Base-by-base conservation (phyloP, 2,888 invertebrate genomes). In the Philereme vetulata region DNA sequence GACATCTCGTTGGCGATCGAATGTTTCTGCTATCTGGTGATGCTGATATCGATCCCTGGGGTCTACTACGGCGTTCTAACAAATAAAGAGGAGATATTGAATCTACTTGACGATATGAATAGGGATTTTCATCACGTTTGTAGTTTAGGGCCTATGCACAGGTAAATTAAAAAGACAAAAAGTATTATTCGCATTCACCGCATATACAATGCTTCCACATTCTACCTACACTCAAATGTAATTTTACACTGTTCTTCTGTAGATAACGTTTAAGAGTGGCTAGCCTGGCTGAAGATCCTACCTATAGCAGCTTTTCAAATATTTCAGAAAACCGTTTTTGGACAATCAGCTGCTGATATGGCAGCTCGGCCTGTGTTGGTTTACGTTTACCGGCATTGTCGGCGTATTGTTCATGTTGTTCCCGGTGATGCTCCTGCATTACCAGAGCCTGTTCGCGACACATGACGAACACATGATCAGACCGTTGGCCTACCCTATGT, bases 1-100 rank as follows among this genome's bases (percentile, higher is more conserved):
- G 84, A 88, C 66, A 80, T 85, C 49, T 69, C 81, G 0, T 73
- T 78, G 8, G 86, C 87, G 0, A 82, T 82, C 0, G 87, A 87
- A 64, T 77, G 79, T 38, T 84, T 86, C 66, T 85, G 82, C 61
- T 88, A 86, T 59, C 67, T 80, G 38, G 64, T 86, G 7, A 64
- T 86, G 4, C 42, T 86, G 0, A 74, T 72, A 5, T 62, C 77
- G 0, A 68, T 82, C 0, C 80, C 82, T 0, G 11, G 75, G 0
- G 70, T 85, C 1, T 78, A 74, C 56, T 40, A 43, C 3, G 76
- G 80, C 33, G 57, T 81, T 0, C 11, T 83, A 4, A 0, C 54
- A 2, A 81, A 80, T 43, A 75, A 69, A 10, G 42, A 70, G 0
- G 70, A 71, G 36, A 72, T 87, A 5, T 54, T 77, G 9, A 57